Evolutionary conservation across 92 coral and sea anemone species (phyloP), one percentile per base, ranked within the genome.

Genomic region (Porites rus): DNA sequence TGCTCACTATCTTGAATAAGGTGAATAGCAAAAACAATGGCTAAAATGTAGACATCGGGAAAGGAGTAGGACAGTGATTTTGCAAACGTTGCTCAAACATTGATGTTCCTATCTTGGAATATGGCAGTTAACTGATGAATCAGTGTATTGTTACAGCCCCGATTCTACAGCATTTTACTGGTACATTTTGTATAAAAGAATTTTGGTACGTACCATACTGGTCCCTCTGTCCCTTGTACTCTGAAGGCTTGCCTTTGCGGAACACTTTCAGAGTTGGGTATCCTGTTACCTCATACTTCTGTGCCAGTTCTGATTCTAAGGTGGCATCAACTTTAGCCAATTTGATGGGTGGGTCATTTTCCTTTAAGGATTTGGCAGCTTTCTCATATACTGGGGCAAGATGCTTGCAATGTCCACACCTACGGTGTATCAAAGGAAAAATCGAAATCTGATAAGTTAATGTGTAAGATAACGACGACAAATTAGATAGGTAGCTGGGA

Each of bases 371-470:
- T 70, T 97, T 93, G 77, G 99, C 99, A 18, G 98, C 99, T 78
- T 95, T 97, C 84, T 97, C 99, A 46, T 95, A 95, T 76, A 93
- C 98, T 69, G 99, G 99, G 7, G 99, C 99, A 65, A 97, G 98
- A 22, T 85, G 82, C 76, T 97, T 97, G 74, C 99, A 97, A 80
- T 97, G 99, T 14, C 98, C 99, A 95, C 98, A 97, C 99, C 99
- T 97, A 73, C 25, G 6, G 46, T 38, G 46, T 38, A 38, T 38
- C 52, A 50, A 11, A 63, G 5, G 22, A 72, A 62, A 31, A 56
- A 56, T 11, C 16, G 8, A 8, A 10, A 14, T 56, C 61, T 20
- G 21, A 24, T 20, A 67, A 25, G 18, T 67, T 67, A 25, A 38
- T 38, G 5, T 38, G 46, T 7, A 38, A 38, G 46, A 38, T 38